Base-by-base conservation (phyloP, 1,140 invertebrate species). In the Antheraea mylitta region DNA sequence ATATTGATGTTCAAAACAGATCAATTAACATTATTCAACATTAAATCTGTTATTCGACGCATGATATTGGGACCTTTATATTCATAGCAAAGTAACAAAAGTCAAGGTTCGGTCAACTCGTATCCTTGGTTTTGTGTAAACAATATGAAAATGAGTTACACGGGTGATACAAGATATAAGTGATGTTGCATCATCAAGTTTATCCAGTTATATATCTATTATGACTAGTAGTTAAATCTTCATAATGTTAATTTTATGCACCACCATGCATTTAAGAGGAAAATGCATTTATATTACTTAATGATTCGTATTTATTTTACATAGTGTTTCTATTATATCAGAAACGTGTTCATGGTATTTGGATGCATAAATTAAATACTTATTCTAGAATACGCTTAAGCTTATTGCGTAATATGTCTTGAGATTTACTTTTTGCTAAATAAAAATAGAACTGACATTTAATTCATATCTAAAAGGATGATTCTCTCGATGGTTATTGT, bases 121-220 rank as follows among this genome's bases (percentile, higher is more conserved):
- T 61, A 36, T 61, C 60, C 30, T 22, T 22, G 30, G 60, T 30
- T 22, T 22, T 61, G 18, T 30, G 60, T 61, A 19, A 61, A 61
- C 60, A 61, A 61, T 61, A 61, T 61, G 19, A 19, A 30, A 61
- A 61, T 61, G 9, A 61, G 45, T 53, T 53, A 13, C 16, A 16
- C 45, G 60, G 60, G 13, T 61, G 22, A 61, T 61, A 61, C 60
- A 61, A 61, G 11, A 30, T 18, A n/a, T 18, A 13, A 30, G 19
- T 61, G 36, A 72, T 80, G 72, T 89, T 89, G 85, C 87, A 86
- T 89, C 85, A 87, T 73, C 76, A 72, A 60, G 79, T 78, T 68
- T 68, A 70, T 78, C 83, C 79, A 74, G 85, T 86, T 69, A 19
- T 10, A 13, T 58, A 61, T 45, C 42, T 64, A n/a, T 11, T 11